These are phyloP conservation scores for Hirtodrosophila histrioides DNA, from an alignment of 2,888 invertebrate genomes.

Conservation along the genomic window DNA sequence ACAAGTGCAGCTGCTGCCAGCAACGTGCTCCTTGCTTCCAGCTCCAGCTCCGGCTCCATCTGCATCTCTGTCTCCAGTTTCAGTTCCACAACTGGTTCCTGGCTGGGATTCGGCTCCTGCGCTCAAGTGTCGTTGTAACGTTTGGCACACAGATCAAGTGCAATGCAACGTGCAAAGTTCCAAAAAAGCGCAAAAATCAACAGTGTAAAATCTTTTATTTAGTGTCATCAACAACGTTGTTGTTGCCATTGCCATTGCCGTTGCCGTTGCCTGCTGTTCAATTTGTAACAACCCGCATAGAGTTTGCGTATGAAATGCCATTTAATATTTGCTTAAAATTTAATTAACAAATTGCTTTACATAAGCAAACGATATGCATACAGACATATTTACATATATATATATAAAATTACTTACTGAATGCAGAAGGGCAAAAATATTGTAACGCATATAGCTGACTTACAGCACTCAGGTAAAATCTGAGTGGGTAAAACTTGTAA, in stretches of 20 bases:
- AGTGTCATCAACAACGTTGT: constrained; percentile 73
- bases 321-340: constrained; percentile 70
- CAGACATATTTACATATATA: constrained; percentile 3
- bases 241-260: constrained; percentile 12
- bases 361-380: constrained; percentile 9
- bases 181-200: constrained; percentile 78
- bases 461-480: too few relatives aligned
- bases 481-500: constrained; percentile 14
- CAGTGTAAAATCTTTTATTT: constrained; percentile 80
- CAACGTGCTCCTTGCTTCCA: constrained; percentile 5
- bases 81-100: background rate
- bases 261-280: constrained; percentile 31
- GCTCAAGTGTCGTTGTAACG: constrained; percentile 75
- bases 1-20: constrained; percentile 64
- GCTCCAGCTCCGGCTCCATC: constrained; percentile 31
- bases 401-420: background rate
- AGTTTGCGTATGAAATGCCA: constrained; percentile 46
- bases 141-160: constrained; percentile 81
- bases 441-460: too few relatives aligned
- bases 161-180: constrained; percentile 79
- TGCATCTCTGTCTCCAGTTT: constrained; percentile 20
- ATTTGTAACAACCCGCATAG: constrained; percentile 64
- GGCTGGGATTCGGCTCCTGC: constrained; percentile 12
- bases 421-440: too few relatives aligned
- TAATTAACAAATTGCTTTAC: constrained; percentile 70